Evolutionary conservation across 1,140 invertebrate species (phyloP).

Genomic region (Lordiphosa mommai): DNA sequence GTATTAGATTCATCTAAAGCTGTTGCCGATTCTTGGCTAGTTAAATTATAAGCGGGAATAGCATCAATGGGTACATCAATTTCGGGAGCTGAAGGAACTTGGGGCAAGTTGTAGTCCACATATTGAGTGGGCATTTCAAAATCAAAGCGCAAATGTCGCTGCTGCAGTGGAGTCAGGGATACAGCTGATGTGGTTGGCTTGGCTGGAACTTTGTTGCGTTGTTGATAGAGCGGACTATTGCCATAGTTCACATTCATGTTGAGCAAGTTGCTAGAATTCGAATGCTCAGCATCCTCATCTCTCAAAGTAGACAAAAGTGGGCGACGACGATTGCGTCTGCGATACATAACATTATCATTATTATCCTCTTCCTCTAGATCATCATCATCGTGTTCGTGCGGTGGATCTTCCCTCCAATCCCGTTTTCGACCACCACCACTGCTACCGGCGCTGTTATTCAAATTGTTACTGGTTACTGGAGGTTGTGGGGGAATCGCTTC

Average conservation of each 20-base stretch:
- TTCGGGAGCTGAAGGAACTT: neutral
- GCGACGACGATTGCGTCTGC: slow-evolving; percentile 59
- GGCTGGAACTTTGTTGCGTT: slow-evolving; percentile 68
- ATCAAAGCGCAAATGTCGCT: slow-evolving; percentile 69
- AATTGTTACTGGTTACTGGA: slow-evolving; percentile 33
- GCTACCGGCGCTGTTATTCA: slow-evolving; percentile 57
- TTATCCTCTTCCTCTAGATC: slow-evolving; percentile 63
- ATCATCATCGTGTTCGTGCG: slow-evolving; percentile 20
- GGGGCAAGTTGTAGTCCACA: slow-evolving; percentile 45
- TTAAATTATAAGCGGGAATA: slow-evolving; percentile 25
- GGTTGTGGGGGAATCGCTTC: slow-evolving; percentile 33
- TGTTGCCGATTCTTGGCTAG: slow-evolving; percentile 19
- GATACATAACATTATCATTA: slow-evolving; percentile 40
- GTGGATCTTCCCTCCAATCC: slow-evolving; percentile 54
- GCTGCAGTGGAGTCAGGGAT: slow-evolving; percentile 63
- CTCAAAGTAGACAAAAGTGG: slow-evolving; percentile 36
- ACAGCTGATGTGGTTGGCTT: slow-evolving; percentile 58
- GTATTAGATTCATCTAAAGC: slow-evolving; percentile 44
- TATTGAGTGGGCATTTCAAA: slow-evolving; percentile 56
- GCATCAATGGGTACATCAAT: slow-evolving; percentile 3
- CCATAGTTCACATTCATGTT: slow-evolving; percentile 72
- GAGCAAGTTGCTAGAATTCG: slow-evolving; percentile 44
- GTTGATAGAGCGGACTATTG: slow-evolving; percentile 65
- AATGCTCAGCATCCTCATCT: slow-evolving; percentile 44
- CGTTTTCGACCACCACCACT: slow-evolving; percentile 26